Evolutionary conservation across 2,797 vertebrate species (phyloP).

Genomic region (Schizopygopsis pylzovi): DNA sequence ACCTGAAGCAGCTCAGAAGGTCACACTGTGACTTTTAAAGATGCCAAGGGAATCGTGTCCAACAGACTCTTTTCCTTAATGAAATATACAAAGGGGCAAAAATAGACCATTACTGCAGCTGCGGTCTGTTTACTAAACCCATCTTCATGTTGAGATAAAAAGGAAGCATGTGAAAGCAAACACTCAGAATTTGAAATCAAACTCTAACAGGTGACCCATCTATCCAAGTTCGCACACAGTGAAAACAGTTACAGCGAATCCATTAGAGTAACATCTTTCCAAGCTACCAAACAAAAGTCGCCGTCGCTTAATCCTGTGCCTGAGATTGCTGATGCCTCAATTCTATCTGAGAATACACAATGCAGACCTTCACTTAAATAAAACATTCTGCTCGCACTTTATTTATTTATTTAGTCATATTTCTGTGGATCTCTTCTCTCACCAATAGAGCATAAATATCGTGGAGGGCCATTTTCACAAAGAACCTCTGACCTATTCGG

Average conservation of each 20-base stretch:
- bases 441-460: slow-evolving; percentile 66
- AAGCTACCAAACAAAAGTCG: slow-evolving; percentile 45
- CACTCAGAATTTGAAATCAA: slow-evolving; percentile 6
- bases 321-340: slow-evolving; percentile 65
- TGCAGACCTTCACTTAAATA: slow-evolving; percentile 70
- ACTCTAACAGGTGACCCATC: slow-evolving; percentile 19
- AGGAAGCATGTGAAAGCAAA: slow-evolving; percentile 13
- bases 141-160: not conserved
- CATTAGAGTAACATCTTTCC: slow-evolving; percentile 60
- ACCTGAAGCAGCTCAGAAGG: slow-evolving; percentile 10
- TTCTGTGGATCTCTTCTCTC: slow-evolving; percentile 71
- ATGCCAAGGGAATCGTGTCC: slow-evolving; percentile 1
- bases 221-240: not conserved
- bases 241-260: slow-evolving; percentile 40
- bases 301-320: slow-evolving; percentile 18
- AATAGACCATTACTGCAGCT: not conserved
- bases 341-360: slow-evolving; percentile 64
- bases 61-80: slow-evolving; percentile 23
- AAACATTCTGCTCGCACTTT: slow-evolving; percentile 72
- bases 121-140: not conserved
- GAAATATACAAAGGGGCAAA: slow-evolving; percentile 10
- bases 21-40: not conserved
- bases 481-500: slow-evolving; percentile 73
- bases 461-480: slow-evolving; percentile 57
- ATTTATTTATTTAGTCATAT: slow-evolving; percentile 79